Base-by-base conservation (phyloP, 2,888 invertebrate species). In the Epinotia nisella region DNA sequence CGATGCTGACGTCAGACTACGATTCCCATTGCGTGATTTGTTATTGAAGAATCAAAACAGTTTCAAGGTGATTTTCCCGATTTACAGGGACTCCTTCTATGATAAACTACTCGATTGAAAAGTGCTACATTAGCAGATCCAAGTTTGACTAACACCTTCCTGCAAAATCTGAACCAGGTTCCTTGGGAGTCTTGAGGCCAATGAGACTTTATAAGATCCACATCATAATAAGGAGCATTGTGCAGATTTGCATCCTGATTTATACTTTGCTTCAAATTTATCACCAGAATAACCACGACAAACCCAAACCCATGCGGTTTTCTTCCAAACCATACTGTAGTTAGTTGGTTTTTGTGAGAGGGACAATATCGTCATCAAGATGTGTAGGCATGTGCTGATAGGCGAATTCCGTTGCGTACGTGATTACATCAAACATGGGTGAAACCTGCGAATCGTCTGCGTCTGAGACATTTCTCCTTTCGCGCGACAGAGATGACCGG, bases 401-500 rank as follows among this genome's bases (percentile, higher is more conserved):
- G 19, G 64, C 75, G 76, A 79, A 78, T 74, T 77, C 75, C 76
- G 74, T 49, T 75, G 79, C 81, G 82, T 82, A 83, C 82, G 82
- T 81, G 81, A 80, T 82, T 81, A 80, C 80, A 82, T 81, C 79
- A 83, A 80, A 78, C 80, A 81, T 81, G 78, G 82, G 83, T 80
- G 87, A 87, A 88, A 87, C 83, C 82, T 78, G 79, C 73, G 74
- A 78, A 77, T 70, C 73, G 49, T 49, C 49, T 49, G n/a, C 49
- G 78, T 79, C 78, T 76, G 79, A 79, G 80, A 80, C 80, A 84
- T 82, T 83, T 84, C 80, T 85, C 81, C 76, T 76, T 55, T 67
- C 80, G 81, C 77, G 79, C 69, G 86, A 87, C 78, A 81, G 83
- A 84, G 86, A 87, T 78, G 81, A 77, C 77, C 74, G 76, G 75